Percentiles rank a stretch among this genome's conserved stretches.
Evolutionary conservation across 2,113 vertebrate species (phyloP).

Genomic region (Callocephalon fimbriatum): DNA sequence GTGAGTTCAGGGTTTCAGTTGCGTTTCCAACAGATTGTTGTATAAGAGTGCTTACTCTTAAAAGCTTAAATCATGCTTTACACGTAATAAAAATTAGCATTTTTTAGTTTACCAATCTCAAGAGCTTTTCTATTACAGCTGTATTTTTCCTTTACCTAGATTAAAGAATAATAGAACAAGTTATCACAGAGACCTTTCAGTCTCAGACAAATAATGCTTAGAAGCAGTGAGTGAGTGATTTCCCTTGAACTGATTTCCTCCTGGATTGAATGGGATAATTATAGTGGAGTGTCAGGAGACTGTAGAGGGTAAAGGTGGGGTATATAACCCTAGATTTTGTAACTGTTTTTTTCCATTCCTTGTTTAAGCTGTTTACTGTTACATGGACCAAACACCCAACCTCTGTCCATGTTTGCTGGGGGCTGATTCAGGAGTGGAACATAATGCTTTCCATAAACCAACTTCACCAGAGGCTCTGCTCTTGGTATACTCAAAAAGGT

Average conservation of each 20-base stretch:
- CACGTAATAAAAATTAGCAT: background rate
- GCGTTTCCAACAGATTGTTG: background rate
- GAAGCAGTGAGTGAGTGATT: background rate
- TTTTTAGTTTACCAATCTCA: background rate
- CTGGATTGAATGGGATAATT: background rate
- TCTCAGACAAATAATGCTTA: background rate
- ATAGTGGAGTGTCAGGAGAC: background rate
- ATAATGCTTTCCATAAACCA: background rate
- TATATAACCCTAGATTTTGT: background rate
- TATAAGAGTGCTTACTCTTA: background rate
- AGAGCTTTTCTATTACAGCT: background rate
- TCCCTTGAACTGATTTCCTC: background rate
- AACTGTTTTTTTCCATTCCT: background rate
- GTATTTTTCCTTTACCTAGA: background rate
- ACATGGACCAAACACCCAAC: background rate
- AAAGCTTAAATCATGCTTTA: background rate
- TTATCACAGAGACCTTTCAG: background rate
- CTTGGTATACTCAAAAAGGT: background rate
- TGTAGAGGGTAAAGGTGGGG: background rate
- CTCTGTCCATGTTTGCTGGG: background rate
- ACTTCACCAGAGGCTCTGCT: background rate
- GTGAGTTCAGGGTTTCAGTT: background rate
- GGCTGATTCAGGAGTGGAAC: background rate
- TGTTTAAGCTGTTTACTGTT: background rate
- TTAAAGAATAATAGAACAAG: background rate